A percentile compares a stretch with the other conserved stretches of the same genome.
phyloP scores from a whole-genome alignment of 1,140 invertebrate species.

The Archivesica marissinica region DNA sequence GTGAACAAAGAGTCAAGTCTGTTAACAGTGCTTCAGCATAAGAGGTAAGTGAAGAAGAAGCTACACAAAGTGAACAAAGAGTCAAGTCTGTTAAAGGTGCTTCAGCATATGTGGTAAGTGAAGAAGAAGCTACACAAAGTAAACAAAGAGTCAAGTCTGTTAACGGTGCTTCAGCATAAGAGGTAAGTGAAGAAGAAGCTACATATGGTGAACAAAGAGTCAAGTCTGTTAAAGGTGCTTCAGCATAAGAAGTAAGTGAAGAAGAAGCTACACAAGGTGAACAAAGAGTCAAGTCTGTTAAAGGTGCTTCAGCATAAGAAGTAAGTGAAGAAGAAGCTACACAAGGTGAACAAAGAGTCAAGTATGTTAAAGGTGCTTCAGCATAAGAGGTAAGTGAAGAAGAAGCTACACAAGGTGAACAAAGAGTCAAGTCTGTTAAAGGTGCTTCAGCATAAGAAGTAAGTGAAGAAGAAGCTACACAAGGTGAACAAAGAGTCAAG shows the following conservation, averaged over 20 bases:
- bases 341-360: conserved; percentile 86
- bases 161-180: conserved; percentile 87
- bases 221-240: conserved; percentile 88
- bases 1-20: conserved; percentile 87
- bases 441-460: conserved; percentile 89
- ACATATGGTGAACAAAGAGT: conserved; percentile 86
- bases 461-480: conserved; percentile 87
- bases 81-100: conserved; percentile 87
- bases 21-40: conserved; percentile 87
- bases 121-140: conserved; percentile 85
- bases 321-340: conserved; percentile 83
- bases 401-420: conserved; percentile 86
- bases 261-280: conserved; percentile 85
- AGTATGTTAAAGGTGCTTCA: conserved; percentile 88
- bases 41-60: conserved; percentile 85
- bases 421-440: conserved; percentile 87
- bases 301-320: conserved; percentile 88
- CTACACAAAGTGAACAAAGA: conserved; percentile 87
- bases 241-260: conserved; percentile 86
- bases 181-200: conserved; percentile 84
- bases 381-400: conserved; percentile 86
- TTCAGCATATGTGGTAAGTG: conserved; percentile 87
- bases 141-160: conserved; percentile 86
- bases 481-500: conserved; percentile 87
- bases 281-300: conserved; percentile 86